Evolutionary conservation across 30 jellyfish, hydroid and myxozoan genomes (phyloP), one percentile per base, ranked within the genome.

Genomic region (Cassiopea xamachana): DNA sequence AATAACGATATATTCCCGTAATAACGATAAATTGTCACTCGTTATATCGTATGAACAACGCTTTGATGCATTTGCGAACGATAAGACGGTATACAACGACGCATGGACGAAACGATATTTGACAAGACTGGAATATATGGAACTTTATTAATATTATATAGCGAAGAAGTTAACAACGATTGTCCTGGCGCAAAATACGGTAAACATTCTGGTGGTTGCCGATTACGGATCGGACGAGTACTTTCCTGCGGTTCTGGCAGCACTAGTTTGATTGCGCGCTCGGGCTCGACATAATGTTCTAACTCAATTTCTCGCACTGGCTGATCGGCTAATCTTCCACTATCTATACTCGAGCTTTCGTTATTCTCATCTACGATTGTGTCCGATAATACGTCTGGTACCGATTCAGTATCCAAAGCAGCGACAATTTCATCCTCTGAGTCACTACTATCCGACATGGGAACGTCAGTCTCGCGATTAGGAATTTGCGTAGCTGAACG

Each of bases 141-240:
- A 51, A 51, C 64, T 51, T 51, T 69, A 69, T 69, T 69, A 16
- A 69, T n/a, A 69, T 69, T 69, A 16, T 69, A 5, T 69, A 69
- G n/a, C 12, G 73, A 3, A 16, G 45, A 39, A 69, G 78, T 39
- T 69, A 39, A 69, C 45, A 69, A 39, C 5, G 78, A 69, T 69
- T 69, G 5, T 69, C 78, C 78, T 16, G 78, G 78, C 47, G 78
- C 78, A 14, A 16, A 69, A 69, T 69, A 69, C 14, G 47, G 7
- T 7, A 69, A 69, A 69, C 78, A n/a, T 3, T 69, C 48, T 69
- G 78, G 78, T 39, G 78, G 78, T 69, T 69, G 78, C 47, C 78
- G 78, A 69, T 69, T 69, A 69, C 78, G 78, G 47, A 39, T 69
- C 14, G 78, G 78, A 14, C 78, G 78, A 14, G 4, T n/a, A 69